phyloP scores from a whole-genome alignment of 2,113 vertebrate species.

The Pedetes capensis region DNA sequence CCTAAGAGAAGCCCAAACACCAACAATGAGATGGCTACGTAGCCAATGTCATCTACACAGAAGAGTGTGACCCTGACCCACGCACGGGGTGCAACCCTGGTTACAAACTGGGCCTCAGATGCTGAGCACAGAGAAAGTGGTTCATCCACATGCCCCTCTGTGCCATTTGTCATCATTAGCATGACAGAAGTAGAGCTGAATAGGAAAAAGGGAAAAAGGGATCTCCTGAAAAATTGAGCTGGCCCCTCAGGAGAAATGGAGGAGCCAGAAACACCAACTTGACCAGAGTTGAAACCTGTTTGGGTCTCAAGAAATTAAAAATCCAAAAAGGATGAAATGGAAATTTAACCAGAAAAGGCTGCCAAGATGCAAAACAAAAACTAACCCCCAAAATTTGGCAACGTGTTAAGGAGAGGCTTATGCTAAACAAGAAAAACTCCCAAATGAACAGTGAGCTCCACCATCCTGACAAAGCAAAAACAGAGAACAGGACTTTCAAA shows the following conservation, averaged over 20 bases:
- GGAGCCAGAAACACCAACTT: not conserved
- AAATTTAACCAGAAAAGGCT: not conserved
- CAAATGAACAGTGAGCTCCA: not conserved
- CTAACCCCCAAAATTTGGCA: not conserved
- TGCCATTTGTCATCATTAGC: not conserved
- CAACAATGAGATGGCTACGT: constrained; percentile 1
- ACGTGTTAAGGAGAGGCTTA: not conserved
- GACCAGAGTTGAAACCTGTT: constrained; percentile 3
- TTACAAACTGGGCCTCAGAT: not conserved
- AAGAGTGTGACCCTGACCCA: not conserved
- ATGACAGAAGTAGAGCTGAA: not conserved
- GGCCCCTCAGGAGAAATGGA: not conserved
- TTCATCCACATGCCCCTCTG: not conserved
- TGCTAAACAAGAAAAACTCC: constrained; percentile 17
- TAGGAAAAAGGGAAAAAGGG: not conserved
- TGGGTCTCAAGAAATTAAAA: not conserved
- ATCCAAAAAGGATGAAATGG: not conserved
- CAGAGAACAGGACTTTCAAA: not conserved
- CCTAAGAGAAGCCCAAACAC: constrained; percentile 80
- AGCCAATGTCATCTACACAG: not conserved
- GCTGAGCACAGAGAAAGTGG: not conserved
- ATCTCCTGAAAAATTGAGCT: not conserved
- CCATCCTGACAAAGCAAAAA: not conserved
- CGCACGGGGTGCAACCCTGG: not conserved
- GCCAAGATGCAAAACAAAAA: constrained; percentile 37